Evolutionary conservation across 2,888 invertebrate species (phyloP).

Genomic region (Neoscelio sp.): DNA sequence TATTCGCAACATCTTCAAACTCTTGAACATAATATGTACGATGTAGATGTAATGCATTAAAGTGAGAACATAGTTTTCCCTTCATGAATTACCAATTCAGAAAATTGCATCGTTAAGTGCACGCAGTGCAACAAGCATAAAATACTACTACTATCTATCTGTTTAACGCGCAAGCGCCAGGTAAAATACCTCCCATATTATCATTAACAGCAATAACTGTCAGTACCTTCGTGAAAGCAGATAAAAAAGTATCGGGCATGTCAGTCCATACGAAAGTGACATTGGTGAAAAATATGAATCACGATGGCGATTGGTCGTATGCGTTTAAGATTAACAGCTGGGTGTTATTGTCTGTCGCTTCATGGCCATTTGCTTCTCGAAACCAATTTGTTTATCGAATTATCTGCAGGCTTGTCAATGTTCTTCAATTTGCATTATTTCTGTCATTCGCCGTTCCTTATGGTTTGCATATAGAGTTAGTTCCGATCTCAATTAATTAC

Average conservation of each 20-base stretch:
- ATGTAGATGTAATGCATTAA: no score
- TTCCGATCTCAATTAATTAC: no score
- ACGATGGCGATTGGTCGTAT: slow-evolving; percentile 7
- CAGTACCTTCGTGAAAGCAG: not conserved
- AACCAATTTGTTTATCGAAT: not conserved
- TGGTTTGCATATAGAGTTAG: not conserved
- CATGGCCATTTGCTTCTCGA: slow-evolving; percentile 4
- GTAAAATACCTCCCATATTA: not conserved
- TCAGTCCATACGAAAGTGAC: not conserved
- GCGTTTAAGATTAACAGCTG: slow-evolving; percentile 2
- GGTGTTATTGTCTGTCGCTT: not conserved
- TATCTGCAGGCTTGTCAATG: slow-evolving; percentile 1
- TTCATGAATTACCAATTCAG: not conserved
- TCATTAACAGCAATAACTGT: not conserved
- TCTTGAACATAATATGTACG: no score
- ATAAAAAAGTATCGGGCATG: not conserved
- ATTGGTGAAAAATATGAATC: not conserved
- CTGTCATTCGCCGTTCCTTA: not conserved
- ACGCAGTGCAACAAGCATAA: not conserved
- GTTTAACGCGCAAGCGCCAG: not conserved
- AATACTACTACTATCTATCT: no score
- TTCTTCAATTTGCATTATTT: not conserved
- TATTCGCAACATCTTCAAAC: no score
- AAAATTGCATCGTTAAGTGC: not conserved
- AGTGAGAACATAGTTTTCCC: no score